Evolutionary conservation across 2,888 invertebrate genomes (phyloP).

Genomic region (Aquatica leii): DNA sequence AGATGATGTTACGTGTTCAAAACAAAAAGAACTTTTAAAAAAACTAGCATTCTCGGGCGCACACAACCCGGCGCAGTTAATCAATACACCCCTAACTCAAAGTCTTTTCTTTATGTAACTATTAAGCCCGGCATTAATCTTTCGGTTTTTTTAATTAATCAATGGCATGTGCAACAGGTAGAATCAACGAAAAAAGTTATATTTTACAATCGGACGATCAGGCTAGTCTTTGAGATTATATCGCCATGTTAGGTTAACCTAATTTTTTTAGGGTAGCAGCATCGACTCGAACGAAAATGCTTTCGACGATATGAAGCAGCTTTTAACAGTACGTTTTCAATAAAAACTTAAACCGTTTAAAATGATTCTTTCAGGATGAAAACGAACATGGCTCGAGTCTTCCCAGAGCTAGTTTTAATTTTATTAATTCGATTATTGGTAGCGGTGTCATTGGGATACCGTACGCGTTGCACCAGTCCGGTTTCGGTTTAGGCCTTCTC

Average conservation of each 20-base stretch:
- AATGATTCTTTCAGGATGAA: slow-evolving; percentile 60
- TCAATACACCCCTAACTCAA: background rate
- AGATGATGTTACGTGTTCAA: too few relatives aligned
- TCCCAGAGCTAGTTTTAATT: slow-evolving; percentile 84
- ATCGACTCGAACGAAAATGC: slow-evolving; percentile 69
- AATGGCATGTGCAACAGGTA: slow-evolving; percentile 32
- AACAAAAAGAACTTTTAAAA: too few relatives aligned
- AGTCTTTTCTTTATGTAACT: slow-evolving; percentile 20
- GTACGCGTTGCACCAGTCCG: slow-evolving; percentile 82
- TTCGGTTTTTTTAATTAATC: slow-evolving; percentile 3
- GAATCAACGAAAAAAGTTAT: slow-evolving; percentile 54
- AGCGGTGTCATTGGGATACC: slow-evolving; percentile 86
- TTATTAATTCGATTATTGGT: slow-evolving; percentile 88
- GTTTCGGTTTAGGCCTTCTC: slow-evolving; percentile 78
- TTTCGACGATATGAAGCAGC: slow-evolving; percentile 71
- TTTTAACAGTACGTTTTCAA: slow-evolving; percentile 66
- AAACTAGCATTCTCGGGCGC: too few relatives aligned
- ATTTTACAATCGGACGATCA: slow-evolving; percentile 57
- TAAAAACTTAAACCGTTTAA: too few relatives aligned
- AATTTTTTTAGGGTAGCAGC: slow-evolving; percentile 66
- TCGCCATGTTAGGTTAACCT: too few relatives aligned
- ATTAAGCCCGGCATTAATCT: background rate
- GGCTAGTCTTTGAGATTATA: slow-evolving; percentile 49
- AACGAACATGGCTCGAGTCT: slow-evolving; percentile 71
- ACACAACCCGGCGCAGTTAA: too few relatives aligned